Evolutionary conservation across 1,140 invertebrate genomes (phyloP), one percentile per base, ranked within the genome.

Genomic region (Drosophila parvula): DNA sequence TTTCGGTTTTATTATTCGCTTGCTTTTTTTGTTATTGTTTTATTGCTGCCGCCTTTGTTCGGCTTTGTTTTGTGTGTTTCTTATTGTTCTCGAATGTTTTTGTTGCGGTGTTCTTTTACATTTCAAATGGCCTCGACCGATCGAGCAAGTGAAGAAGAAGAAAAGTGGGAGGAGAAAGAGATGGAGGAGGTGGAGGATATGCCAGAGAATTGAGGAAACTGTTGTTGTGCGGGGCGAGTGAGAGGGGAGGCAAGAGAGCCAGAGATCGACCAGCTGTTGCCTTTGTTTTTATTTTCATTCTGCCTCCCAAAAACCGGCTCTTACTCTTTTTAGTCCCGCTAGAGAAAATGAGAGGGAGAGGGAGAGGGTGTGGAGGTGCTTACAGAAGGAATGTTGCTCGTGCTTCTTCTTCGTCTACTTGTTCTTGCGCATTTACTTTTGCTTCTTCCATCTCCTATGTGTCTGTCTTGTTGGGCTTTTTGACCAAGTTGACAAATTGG

Each of bases 181-280:
- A 38, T 16, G 51, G 51, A 22, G 40, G 16, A 27, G 28, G 12
- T 27, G 48, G 30, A 16, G 18, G 18, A 41, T 27, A 18, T 34
- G 18, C 8, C 10, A 18, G n/a, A 36, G 57, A 27, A 18, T 5
- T n/a, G n/a, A n/a, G n/a, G n/a, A n/a, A n/a, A n/a, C n/a, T n/a
- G n/a, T n/a, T n/a, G n/a, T n/a, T 5, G 36, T 32, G 16, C 28
- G 32, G 59, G 3, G 22, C 22, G 22, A n/a, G n/a, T 22, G 22
- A 22, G 22, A 3, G 22, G 22, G 22, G 22, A 22, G 22, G 22
- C 1, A 22, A 22, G 47, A 38, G 18, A 50, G 30, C 38, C 9
- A 58, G 48, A 57, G 74, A 71, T 79, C 81, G 65, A 84, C 76
- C 81, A 86, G 82, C 82, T 86, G 82, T 86, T 86, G 82, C 63